Evolutionary conservation across 2,797 vertebrate genomes (phyloP), one percentile per base, ranked within the genome.

Genomic region (Synanceia verrucosa): DNA sequence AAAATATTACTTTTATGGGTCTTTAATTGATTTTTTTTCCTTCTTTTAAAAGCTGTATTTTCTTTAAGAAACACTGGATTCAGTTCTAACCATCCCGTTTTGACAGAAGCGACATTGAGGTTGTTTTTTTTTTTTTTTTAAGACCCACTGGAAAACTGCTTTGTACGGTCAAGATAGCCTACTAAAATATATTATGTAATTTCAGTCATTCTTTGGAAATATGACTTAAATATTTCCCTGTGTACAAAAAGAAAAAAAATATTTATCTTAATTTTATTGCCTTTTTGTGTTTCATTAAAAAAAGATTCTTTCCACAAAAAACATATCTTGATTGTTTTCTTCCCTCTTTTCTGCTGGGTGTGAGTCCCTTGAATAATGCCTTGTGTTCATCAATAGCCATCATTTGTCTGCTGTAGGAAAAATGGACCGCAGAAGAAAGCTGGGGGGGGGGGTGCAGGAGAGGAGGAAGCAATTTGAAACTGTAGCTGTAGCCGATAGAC

Each of bases 241-340:
- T 95, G 93, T 91, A 94, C 84, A 93, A 92, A 92, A 88, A 83
- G 82, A 89, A n/a, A 91, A 88, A 73, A 91, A 90, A 87, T 94
- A 94, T 95, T 94, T 94, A 94, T 94, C 93, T 94, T 95, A 94
- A 95, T 93, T 94, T 94, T 94, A 94, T 94, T 94, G 93, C 92
- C 90, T 93, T 94, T 91, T 94, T 93, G 92, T 92, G 92, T 94
- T 94, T 94, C 85, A 94, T 93, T 92, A 94, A 95, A 94, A 90
- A 94, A 95, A 93, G 76, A 86, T 90, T 90, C 84, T 85, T 91
- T 90, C 79, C 83, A 84, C 87, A 67, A 66, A 68, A 65, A 47
- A 36, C 1, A 19, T 12, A 65, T 46, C 12, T 67, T 23, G 4
- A 26, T 47, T 57, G 23, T 23, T 73, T 55, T 69, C 19, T 21